Evolutionary conservation across 1,140 invertebrate species (phyloP).

Genomic region (Eriosoma lanigerum): DNA sequence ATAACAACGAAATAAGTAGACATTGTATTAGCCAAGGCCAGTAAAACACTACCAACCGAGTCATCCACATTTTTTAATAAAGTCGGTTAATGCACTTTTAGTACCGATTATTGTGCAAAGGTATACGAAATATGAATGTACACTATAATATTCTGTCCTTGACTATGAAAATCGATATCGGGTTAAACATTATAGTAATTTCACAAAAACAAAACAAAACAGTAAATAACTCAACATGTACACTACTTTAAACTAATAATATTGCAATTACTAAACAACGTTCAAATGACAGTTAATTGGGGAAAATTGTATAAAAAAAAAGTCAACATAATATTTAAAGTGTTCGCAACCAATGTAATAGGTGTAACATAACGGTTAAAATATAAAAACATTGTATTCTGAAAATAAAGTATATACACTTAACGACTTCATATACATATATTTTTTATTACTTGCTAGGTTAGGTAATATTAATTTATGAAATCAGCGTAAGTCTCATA

Average conservation of each 20-base stretch:
- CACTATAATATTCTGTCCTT: background rate
- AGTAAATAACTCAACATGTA: background rate
- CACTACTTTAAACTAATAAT: background rate
- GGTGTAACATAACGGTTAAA: slow-evolving; percentile 12
- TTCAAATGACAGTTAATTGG: background rate
- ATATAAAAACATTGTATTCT: background rate
- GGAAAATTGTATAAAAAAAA: slow-evolving; percentile 7
- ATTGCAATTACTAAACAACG: background rate
- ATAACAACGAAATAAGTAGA: background rate
- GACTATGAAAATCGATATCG: background rate
- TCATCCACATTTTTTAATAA: slow-evolving; percentile 11
- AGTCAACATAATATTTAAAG: background rate
- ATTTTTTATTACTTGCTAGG: background rate
- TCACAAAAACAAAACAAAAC: too few relatives aligned
- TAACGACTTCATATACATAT: background rate
- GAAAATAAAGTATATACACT: background rate
- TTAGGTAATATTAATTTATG: background rate
- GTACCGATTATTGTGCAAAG: too few relatives aligned
- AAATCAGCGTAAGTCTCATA: background rate
- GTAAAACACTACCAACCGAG: background rate
- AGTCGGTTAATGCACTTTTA: slow-evolving; percentile 10
- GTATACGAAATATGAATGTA: background rate
- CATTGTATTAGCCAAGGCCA: background rate
- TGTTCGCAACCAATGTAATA: slow-evolving; percentile 3
- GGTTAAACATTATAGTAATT: too few relatives aligned